Percentiles rank a stretch among this genome's conserved stretches.
Conservation (phyloP, 2,888 invertebrate genomes). For the Plagodis dolabraria region DNA sequence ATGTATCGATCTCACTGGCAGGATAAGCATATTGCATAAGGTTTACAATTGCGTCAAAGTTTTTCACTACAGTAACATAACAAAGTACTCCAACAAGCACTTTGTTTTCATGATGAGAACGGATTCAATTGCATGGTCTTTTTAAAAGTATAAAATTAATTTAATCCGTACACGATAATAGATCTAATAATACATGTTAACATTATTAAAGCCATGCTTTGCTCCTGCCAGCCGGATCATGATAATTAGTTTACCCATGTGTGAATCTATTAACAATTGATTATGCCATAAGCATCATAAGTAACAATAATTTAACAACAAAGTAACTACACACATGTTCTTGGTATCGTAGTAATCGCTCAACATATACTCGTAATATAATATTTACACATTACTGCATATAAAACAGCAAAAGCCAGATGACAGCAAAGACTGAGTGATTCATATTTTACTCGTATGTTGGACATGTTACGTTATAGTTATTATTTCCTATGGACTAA, state of each 20-base stretch:
- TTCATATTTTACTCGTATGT: constrained; percentile 1
- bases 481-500: too few relatives aligned
- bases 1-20: too few relatives aligned
- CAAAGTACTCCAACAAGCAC: too few relatives aligned
- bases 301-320: constrained; percentile 2
- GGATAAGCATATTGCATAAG: too few relatives aligned
- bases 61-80: too few relatives aligned
- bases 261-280: constrained; percentile 7
- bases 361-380: constrained; percentile 2
- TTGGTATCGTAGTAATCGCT: constrained; percentile 19
- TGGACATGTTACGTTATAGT: too few relatives aligned
- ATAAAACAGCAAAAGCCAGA: constrained; percentile 21
- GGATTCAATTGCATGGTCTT: too few relatives aligned
- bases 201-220: not conserved
- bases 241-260: not conserved
- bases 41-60: too few relatives aligned
- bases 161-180: too few relatives aligned
- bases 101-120: too few relatives aligned
- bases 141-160: too few relatives aligned
- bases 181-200: too few relatives aligned
- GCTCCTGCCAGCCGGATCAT: constrained; percentile 7
- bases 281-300: not conserved
- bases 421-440: constrained; percentile 8
- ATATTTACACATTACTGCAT: constrained; percentile 16
- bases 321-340: constrained; percentile 17